Evolutionary conservation across 2,888 invertebrate species (phyloP).

Genomic region (Ornithoptera priamus): DNA sequence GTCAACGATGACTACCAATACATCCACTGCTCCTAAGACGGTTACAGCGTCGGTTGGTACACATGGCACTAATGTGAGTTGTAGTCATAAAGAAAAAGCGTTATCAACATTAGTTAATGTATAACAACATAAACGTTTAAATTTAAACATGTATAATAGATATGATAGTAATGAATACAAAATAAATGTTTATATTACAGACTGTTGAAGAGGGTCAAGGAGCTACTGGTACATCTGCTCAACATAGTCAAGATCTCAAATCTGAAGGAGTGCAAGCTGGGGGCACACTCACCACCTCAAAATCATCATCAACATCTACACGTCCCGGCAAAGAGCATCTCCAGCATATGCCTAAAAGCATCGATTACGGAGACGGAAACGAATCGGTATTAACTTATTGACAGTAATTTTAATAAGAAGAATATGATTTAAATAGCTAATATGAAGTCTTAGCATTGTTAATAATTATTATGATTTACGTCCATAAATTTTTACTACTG

Average conservation of each 20-base stretch:
- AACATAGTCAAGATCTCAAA: slow-evolving; percentile 77
- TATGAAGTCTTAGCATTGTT: too few relatives aligned
- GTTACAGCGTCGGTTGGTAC: slow-evolving; percentile 84
- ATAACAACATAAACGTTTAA: background rate
- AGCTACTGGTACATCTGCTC: slow-evolving; percentile 49
- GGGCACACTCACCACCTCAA: slow-evolving; percentile 83
- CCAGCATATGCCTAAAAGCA: slow-evolving; percentile 81
- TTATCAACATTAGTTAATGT: background rate
- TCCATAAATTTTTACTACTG: too few relatives aligned
- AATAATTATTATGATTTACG: too few relatives aligned
- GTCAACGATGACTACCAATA: slow-evolving; percentile 83
- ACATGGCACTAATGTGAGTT: slow-evolving; percentile 82
- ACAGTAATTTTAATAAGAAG: background rate
- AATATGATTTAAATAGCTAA: too few relatives aligned
- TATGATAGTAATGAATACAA: background rate
- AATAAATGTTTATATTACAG: slow-evolving; percentile 42
- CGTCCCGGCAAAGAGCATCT: slow-evolving; percentile 75
- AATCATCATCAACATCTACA: slow-evolving; percentile 82
- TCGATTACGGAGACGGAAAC: slow-evolving; percentile 85
- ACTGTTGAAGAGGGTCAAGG: slow-evolving; percentile 68
- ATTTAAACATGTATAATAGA: background rate
- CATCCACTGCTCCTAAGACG: slow-evolving; percentile 82
- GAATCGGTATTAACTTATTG: slow-evolving; percentile 63
- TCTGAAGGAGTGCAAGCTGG: slow-evolving; percentile 93
- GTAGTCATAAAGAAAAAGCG: background rate